Evolutionary conservation across 2,888 invertebrate genomes (phyloP), one percentile per base, ranked within the genome.

Genomic region (Stegana nigrithorax): DNA sequence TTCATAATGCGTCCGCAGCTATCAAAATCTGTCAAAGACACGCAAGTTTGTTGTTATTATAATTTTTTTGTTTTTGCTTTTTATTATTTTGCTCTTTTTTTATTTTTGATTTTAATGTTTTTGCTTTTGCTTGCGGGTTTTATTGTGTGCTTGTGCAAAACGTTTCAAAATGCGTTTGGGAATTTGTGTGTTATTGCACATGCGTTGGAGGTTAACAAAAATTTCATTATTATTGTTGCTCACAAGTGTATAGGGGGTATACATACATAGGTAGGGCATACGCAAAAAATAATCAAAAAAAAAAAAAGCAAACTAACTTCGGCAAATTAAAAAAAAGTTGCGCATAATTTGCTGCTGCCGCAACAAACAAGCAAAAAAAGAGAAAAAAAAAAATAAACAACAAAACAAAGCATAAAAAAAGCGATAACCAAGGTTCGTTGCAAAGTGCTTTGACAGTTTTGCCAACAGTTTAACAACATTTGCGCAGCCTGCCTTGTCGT

Each of bases 381-480:
- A 51, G 4, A 29, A 27, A 25, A 51, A 17, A 32, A 32, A 32
- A 32, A 10, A 32, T 32, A n/a, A 10, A 32, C 32, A 32, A n/a
- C 32, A 32, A 32, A 32, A n/a, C 10, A 32, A 32, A 32, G 0
- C n/a, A 14, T 8, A 29, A 27, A 27, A 51, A 27, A 51, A 51
- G 14, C 10, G 21, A 51, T 7, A 29, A 29, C 10, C 10, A 10
- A 7, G 5, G 29, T 29, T 7, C 29, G 29, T n/a, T 27, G 27
- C 51, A 29, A 51, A 51, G 51, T 51, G 51, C 29, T 51, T 51
- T 51, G 27, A 29, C 51, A 51, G 27, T 51, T 51, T 51, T 27
- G 51, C 51, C 51, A 27, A 51, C 51, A 51, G n/a, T 76, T 75
- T 74, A 65, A 74, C 73, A 75, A 75, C 75, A 75, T 76, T 75